Evolutionary conservation across 2,113 vertebrate species (phyloP).

Genomic region (Neoarius graeffei): DNA sequence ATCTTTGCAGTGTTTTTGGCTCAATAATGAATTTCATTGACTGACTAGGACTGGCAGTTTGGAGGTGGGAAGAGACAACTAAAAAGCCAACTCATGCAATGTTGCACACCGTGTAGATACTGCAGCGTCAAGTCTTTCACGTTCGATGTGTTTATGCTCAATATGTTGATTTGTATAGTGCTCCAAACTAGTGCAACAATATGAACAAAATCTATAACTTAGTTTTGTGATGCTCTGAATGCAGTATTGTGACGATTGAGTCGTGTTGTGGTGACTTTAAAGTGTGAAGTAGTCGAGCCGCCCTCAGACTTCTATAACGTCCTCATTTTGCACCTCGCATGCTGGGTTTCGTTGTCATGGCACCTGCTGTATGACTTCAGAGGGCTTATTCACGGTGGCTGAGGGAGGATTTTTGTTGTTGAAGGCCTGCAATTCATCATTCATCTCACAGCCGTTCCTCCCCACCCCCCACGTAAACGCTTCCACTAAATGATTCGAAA

Average conservation of each 20-base stretch:
- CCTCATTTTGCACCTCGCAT: background rate
- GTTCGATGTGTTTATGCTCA: background rate
- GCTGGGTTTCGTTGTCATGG: slow-evolving; percentile 14
- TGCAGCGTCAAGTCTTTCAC: background rate
- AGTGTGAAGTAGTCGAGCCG: background rate
- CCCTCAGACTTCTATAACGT: background rate
- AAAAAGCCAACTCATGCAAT: background rate
- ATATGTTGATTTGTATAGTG: background rate
- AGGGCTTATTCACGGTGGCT: background rate
- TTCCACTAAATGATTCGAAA: background rate
- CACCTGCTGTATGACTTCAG: slow-evolving; percentile 3
- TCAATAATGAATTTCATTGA: background rate
- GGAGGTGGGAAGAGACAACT: background rate
- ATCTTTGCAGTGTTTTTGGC: background rate
- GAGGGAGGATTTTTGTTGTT: background rate
- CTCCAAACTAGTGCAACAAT: background rate
- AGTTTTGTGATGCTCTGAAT: background rate
- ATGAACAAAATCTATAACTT: background rate
- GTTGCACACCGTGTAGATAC: background rate
- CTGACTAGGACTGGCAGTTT: background rate
- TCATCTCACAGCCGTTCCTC: slow-evolving; percentile 1
- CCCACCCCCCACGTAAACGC: background rate
- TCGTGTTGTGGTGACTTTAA: background rate
- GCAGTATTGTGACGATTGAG: background rate
- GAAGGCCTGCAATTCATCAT: slow-evolving; percentile 25